Conservation (phyloP, 2,797 vertebrate genomes). For the Sebastes diploproa region DNA sequence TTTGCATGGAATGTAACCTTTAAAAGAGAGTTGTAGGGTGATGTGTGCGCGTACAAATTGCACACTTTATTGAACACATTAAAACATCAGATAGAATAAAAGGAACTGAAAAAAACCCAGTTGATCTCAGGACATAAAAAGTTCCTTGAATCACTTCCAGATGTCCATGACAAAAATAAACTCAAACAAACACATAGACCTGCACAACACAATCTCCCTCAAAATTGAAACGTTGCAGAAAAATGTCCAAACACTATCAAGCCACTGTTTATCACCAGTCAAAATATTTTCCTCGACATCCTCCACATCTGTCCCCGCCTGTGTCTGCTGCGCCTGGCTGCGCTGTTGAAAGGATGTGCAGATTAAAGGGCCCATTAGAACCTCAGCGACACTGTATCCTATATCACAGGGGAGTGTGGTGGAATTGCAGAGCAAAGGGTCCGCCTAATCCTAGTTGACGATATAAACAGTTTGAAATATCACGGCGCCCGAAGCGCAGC, state of each 20-base stretch:
- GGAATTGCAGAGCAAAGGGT: slow-evolving; percentile 38
- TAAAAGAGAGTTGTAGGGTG: background rate
- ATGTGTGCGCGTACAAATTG: background rate
- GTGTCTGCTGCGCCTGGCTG: slow-evolving; percentile 54
- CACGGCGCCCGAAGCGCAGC: slow-evolving; percentile 16
- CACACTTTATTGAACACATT: background rate
- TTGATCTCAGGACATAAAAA: background rate
- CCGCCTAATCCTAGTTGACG: slow-evolving; percentile 60
- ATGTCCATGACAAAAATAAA: slow-evolving; percentile 47
- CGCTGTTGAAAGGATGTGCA: slow-evolving; percentile 66
- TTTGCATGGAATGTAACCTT: background rate
- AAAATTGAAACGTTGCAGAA: slow-evolving; percentile 72
- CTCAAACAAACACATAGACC: slow-evolving; percentile 49
- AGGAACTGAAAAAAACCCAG: background rate
- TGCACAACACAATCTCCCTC: slow-evolving; percentile 46
- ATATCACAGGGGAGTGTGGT: slow-evolving; percentile 56
- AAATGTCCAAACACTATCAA: slow-evolving; percentile 78
- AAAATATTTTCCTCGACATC: slow-evolving; percentile 73
- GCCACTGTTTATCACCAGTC: slow-evolving; percentile 75
- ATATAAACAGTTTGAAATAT: slow-evolving; percentile 70
- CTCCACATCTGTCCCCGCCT: slow-evolving; percentile 65
- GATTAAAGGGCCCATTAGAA: slow-evolving; percentile 74
- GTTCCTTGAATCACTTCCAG: slow-evolving; percentile 53
- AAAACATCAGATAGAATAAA: background rate
- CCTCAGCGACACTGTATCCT: slow-evolving; percentile 58